These are phyloP conservation scores for Eremobia ochroleuca DNA, from an alignment of 2,888 invertebrate species.

Conservation along the genomic window DNA sequence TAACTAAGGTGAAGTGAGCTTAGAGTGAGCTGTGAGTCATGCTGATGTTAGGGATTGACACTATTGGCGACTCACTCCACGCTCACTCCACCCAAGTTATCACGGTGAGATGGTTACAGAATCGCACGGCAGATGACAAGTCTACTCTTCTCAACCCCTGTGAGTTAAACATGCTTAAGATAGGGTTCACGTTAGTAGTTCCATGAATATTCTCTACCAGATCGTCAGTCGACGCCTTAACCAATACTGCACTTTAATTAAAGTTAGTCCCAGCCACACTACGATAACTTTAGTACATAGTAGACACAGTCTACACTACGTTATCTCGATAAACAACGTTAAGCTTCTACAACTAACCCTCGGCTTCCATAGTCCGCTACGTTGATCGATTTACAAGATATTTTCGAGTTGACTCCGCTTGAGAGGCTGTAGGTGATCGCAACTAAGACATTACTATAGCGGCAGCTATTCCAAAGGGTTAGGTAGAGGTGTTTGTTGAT, in stretches of 20 bases:
- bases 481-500: conserved; percentile 2
- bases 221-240: background rate
- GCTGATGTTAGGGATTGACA: too few relatives aligned
- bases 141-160: background rate
- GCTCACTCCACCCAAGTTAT: too few relatives aligned
- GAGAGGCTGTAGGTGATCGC: conserved; percentile 25
- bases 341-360: conserved; percentile 14
- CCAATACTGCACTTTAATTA: conserved; percentile 28
- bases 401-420: conserved; percentile 26
- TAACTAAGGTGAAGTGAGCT: too few relatives aligned
- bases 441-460: conserved; percentile 18
- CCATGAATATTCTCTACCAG: background rate
- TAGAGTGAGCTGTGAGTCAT: too few relatives aligned
- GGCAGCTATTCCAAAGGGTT: background rate
- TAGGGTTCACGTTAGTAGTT: background rate
- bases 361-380: background rate
- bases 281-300: conserved; percentile 5
- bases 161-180: background rate
- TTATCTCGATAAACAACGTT: conserved; percentile 2
- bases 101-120: too few relatives aligned
- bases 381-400: conserved; percentile 49
- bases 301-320: background rate
- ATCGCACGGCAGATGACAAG: too few relatives aligned
- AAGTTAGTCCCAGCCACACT: conserved; percentile 15
- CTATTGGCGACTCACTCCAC: too few relatives aligned